phyloP scores from a whole-genome alignment of 2,888 invertebrate species.

The Xanthostigma xanthostigma region DNA sequence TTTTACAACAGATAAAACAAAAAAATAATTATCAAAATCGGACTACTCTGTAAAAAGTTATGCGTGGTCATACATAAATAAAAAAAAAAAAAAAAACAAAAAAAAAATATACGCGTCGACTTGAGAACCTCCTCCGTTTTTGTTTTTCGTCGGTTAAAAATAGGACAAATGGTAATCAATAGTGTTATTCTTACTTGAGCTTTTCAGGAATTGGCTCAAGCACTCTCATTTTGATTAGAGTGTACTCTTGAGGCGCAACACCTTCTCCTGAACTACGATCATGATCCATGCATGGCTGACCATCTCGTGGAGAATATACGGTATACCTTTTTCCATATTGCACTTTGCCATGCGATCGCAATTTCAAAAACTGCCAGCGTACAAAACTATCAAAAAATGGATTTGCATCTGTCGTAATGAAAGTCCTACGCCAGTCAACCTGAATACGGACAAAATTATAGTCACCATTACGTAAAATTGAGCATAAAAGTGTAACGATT shows the following conservation, averaged over 20 bases:
- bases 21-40: too few relatives aligned
- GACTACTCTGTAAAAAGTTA: too few relatives aligned
- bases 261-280: conserved; percentile 93
- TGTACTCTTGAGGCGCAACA: conserved; percentile 96
- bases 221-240: conserved; percentile 84
- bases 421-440: conserved; percentile 96
- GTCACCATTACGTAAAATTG: not conserved
- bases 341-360: conserved; percentile 77
- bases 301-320: conserved; percentile 89
- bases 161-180: conserved; percentile 1
- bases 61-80: too few relatives aligned
- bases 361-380: conserved; percentile 84
- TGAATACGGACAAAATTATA: conserved; percentile 25
- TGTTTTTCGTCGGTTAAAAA: too few relatives aligned
- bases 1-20: too few relatives aligned
- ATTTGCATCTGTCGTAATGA: conserved; percentile 96
- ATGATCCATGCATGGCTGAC: conserved; percentile 99
- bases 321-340: conserved; percentile 96
- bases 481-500: too few relatives aligned
- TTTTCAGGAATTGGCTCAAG: conserved; percentile 54
- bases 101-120: too few relatives aligned
- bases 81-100: too few relatives aligned
- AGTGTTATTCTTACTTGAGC: conserved; percentile 39
- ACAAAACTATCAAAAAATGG: conserved; percentile 97
- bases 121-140: too few relatives aligned